phyloP scores from a whole-genome alignment of 2,113 vertebrate species.

The Hiodon tergisus region DNA sequence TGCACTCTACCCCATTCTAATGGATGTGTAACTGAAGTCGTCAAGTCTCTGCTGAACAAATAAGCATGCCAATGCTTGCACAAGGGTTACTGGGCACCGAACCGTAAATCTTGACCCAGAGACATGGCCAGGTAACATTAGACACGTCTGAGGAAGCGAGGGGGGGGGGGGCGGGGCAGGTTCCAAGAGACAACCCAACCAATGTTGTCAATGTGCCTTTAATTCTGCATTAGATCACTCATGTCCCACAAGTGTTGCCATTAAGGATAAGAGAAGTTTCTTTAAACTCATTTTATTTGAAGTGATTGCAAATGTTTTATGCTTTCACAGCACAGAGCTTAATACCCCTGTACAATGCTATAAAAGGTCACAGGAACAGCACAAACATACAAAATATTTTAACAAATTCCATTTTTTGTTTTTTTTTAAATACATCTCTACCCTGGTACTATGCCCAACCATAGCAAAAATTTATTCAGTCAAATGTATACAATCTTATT shows the following conservation, averaged over 20 bases:
- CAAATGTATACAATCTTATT: constrained; percentile 80
- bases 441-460: constrained; percentile 78
- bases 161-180: no score
- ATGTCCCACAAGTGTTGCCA: not conserved
- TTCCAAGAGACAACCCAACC: no score
- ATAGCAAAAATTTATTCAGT: constrained; percentile 79
- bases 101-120: no score
- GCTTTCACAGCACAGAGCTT: constrained; percentile 54
- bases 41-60: no score
- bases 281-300: constrained; percentile 56
- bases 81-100: no score
- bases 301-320: constrained; percentile 47
- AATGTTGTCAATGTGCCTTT: no score
- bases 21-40: no score
- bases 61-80: no score
- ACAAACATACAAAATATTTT: constrained; percentile 73
- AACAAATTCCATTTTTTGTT: constrained; percentile 48
- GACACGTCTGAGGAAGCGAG: no score
- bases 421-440: constrained; percentile 57
- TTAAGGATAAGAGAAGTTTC: constrained; percentile 10
- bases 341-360: constrained; percentile 61
- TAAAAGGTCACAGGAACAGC: constrained; percentile 68
- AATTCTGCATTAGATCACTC: not conserved
- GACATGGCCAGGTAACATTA: no score
- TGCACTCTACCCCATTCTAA: no score